Conservation (phyloP, 2,888 invertebrate species). For the Diachrysia chrysitis region DNA sequence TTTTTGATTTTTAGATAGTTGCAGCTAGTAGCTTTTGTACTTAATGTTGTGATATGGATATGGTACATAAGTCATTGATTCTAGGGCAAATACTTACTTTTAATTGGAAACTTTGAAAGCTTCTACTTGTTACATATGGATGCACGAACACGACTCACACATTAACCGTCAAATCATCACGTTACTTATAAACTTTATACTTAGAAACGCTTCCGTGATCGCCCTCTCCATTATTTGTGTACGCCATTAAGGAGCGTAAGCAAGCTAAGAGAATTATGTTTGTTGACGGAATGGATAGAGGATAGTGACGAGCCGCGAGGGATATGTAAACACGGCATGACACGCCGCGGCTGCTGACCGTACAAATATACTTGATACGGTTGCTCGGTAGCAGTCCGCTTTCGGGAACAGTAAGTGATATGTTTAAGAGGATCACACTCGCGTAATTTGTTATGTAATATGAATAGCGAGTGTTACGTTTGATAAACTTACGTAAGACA, state of each 20-base stretch:
- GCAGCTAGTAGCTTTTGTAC: neutral
- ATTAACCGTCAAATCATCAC: neutral
- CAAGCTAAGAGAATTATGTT: slow-evolving; percentile 63
- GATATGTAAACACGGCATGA: slow-evolving; percentile 69
- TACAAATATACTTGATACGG: slow-evolving; percentile 24
- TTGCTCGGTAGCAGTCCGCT: slow-evolving; percentile 18
- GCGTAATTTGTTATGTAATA: slow-evolving; percentile 5
- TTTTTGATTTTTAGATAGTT: too few species aligned
- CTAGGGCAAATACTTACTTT: neutral
- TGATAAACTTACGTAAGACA: neutral
- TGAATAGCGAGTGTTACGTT: neutral
- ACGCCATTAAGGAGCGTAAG: slow-evolving; percentile 53
- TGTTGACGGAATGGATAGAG: slow-evolving; percentile 77
- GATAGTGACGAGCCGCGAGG: slow-evolving; percentile 66
- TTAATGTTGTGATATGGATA: neutral
- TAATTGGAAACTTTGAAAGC: neutral
- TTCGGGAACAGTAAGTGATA: slow-evolving; percentile 34
- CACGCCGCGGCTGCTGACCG: slow-evolving; percentile 67
- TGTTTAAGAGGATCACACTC: slow-evolving; percentile 37
- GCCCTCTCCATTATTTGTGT: slow-evolving; percentile 53
- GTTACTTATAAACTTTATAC: neutral
- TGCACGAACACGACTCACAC: neutral
- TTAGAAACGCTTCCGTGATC: slow-evolving; percentile 34
- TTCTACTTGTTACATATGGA: neutral
- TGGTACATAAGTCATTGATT: neutral